Evolutionary conservation across 2,888 invertebrate species (phyloP), one percentile per base, ranked within the genome.

Genomic region (Villa cingulata): DNA sequence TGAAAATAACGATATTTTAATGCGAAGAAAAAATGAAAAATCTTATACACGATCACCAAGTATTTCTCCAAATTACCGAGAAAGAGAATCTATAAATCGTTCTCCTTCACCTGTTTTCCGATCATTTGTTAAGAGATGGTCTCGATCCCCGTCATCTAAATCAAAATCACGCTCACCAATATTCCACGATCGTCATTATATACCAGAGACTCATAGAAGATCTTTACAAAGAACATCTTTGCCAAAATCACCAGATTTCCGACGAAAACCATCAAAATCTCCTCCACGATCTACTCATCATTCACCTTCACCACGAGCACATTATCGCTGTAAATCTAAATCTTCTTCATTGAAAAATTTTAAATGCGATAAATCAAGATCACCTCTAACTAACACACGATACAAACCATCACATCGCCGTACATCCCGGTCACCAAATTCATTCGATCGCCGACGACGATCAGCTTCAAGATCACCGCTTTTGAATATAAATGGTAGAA

Each of bases 1-100:
- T 1, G 46, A 54, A 48, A 56, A 56, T 42, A 54, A 55, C 37
- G 52, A 50, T 34, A 56, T 54, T 16, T 46, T 56, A 19, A 51
- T 51, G 46, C 48, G 54, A 41, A 37, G 54, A 27, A 54, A 54
- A 38, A 52, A 16, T 36, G 16, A 36, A n/a, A 16, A 14, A 9
- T 29, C 41, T 3, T 37, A 32, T 39, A 17, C 15, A 17, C 37
- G 38, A 10, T 48, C 51, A n/a, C 37, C 46, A 19, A n/a, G 29
- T 10, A 34, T 37, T 15, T 48, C 51, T 14, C 39, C 48, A 19
- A 19, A 37, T 10, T 44, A 18, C 27, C 16, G 32, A 27, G 12
- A 34, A 14, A 38, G 32, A 19, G 43, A 43, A 36, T 41, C 46
- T 32, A 12, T 12, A 3, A 43, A 41, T 23, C 32, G 37, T 10